phyloP scores from a whole-genome alignment of 2,113 vertebrate species.

The Tachycineta bicolor region DNA sequence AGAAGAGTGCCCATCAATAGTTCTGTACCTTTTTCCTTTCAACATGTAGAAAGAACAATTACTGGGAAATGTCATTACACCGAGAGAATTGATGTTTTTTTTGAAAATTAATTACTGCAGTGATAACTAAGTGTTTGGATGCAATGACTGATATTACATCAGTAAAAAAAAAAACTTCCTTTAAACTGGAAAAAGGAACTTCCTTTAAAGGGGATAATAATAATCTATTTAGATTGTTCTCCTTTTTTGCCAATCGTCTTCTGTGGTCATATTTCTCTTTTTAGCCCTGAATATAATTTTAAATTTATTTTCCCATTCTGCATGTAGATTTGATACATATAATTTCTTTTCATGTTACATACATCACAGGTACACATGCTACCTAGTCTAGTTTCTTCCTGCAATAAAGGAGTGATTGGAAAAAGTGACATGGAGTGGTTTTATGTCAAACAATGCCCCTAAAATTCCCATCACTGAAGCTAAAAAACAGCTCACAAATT shows the following conservation, averaged over 20 bases:
- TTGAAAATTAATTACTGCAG: background rate
- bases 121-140: background rate
- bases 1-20: background rate
- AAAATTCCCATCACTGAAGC: background rate
- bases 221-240: background rate
- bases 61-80: background rate
- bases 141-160: background rate
- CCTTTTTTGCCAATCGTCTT: background rate
- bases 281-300: background rate
- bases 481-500: background rate
- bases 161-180: background rate
- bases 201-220: background rate
- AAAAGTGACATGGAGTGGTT: background rate
- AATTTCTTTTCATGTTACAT: background rate
- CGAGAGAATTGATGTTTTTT: background rate
- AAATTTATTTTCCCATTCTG: background rate
- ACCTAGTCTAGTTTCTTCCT: background rate
- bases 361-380: background rate
- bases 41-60: background rate
- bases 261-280: background rate
- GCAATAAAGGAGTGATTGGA: background rate
- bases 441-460: background rate
- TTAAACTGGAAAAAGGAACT: background rate
- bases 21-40: background rate
- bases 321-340: background rate